Evolutionary conservation across 2,888 invertebrate species (phyloP).

Genomic region (Dorcus parallelipipedus): DNA sequence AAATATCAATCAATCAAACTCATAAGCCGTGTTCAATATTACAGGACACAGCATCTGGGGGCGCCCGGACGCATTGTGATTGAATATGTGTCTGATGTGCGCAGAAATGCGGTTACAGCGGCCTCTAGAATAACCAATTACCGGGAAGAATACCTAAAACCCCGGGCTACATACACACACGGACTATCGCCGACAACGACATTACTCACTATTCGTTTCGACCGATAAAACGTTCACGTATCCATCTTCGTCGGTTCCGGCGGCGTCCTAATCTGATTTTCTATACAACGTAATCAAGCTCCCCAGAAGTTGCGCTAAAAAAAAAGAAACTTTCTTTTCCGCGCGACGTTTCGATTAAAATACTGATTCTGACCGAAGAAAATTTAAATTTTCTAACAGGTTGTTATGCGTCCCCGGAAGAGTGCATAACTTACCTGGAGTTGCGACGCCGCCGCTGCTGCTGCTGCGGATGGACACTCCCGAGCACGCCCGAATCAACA

Average conservation of each 20-base stretch:
- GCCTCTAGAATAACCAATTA: constrained; percentile 20
- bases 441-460: not conserved
- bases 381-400: not conserved
- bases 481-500: constrained; percentile 24
- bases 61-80: constrained; percentile 19
- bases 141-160: constrained; percentile 13
- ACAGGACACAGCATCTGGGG: constrained; percentile 19
- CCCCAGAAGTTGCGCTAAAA: too few species aligned
- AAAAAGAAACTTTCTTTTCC: too few species aligned
- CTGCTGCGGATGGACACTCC: constrained; percentile 1
- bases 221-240: not conserved
- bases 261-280: too few species aligned
- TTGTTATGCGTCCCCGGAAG: constrained; percentile 1
- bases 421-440: constrained; percentile 15
- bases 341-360: too few species aligned
- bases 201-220: not conserved
- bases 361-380: too few species aligned
- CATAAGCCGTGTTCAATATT: constrained; percentile 15
- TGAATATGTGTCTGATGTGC: constrained; percentile 14
- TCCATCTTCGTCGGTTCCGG: too few species aligned
- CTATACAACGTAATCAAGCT: too few species aligned
- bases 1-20: constrained; percentile 17
- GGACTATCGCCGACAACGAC: not conserved
- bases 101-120: constrained; percentile 16
- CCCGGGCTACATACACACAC: not conserved